Conservation (phyloP, 2,113 vertebrate species). For the Brachionichthys hirsutus region DNA sequence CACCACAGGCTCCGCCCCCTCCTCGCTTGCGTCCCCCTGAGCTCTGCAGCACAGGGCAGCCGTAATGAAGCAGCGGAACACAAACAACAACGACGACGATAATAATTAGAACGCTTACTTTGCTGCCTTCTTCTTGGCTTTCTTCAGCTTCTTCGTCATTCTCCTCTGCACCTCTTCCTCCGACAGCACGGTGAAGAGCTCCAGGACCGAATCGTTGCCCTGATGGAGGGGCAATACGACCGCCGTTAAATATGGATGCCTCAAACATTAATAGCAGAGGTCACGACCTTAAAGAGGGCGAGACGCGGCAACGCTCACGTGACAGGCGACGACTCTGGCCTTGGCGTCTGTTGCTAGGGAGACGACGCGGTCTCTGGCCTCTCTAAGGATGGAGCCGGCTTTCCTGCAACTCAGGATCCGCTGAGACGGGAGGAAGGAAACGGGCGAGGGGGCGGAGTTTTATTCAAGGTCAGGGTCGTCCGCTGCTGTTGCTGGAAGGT, state of each 20-base stretch:
- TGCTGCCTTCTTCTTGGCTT: slow-evolving; percentile 86
- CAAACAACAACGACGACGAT: too few relatives aligned
- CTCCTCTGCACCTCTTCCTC: slow-evolving; percentile 84
- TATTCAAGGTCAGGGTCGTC: neutral
- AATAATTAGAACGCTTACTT: slow-evolving; percentile 42
- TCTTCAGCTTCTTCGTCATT: slow-evolving; percentile 88
- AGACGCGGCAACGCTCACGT: slow-evolving; percentile 80
- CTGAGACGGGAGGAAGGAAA: slow-evolving; percentile 64
- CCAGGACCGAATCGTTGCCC: slow-evolving; percentile 86
- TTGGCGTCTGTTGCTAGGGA: slow-evolving; percentile 81
- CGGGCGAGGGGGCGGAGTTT: neutral
- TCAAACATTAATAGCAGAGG: neutral
- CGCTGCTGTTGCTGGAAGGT: neutral
- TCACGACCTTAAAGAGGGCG: neutral
- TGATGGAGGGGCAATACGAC: slow-evolving; percentile 40
- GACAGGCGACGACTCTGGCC: slow-evolving; percentile 86
- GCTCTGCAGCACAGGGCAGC: slow-evolving; percentile 65
- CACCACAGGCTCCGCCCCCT: slow-evolving; percentile 55
- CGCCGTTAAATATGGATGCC: neutral
- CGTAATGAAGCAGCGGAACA: neutral
- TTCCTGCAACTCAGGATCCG: slow-evolving; percentile 86
- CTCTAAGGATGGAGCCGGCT: slow-evolving; percentile 88
- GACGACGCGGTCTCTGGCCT: slow-evolving; percentile 88
- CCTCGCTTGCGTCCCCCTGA: slow-evolving; percentile 62
- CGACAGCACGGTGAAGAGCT: slow-evolving; percentile 88